Percentiles rank a stretch among this genome's conserved stretches.
Conservation (phyloP, 2,113 vertebrate species). For the Capra hircus region DNA sequence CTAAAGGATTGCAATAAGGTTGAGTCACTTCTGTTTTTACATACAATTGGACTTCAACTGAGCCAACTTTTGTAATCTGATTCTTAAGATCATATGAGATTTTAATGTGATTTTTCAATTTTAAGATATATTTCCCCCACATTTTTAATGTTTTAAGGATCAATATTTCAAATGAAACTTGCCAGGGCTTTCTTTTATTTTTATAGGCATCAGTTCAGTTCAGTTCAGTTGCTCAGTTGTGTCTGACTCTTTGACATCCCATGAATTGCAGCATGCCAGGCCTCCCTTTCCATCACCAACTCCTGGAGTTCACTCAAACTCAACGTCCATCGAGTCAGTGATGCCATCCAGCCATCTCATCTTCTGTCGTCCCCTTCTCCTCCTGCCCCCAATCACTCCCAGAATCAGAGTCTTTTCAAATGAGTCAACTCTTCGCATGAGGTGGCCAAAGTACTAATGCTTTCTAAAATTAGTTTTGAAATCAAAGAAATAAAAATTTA, state of each 20-base stretch:
- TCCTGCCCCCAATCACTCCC: no score
- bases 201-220: neutral
- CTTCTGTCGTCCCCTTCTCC: no score
- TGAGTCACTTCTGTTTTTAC: neutral
- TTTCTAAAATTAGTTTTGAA: conserved; percentile 5
- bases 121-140: neutral
- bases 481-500: conserved; percentile 4
- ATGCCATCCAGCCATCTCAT: no score
- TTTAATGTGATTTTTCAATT: neutral
- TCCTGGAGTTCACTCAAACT: no score
- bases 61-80: neutral
- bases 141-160: conserved; percentile 26
- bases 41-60: neutral
- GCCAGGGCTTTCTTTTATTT: neutral
- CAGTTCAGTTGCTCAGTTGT: no score
- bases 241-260: no score
- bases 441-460: no score
- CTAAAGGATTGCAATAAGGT: neutral
- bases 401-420: no score
- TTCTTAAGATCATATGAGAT: neutral
- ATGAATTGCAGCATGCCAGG: no score
- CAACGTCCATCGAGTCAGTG: no score
- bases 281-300: no score
- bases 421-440: no score
- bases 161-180: conserved; percentile 32